Conservation (phyloP, 1,140 invertebrate genomes). For the Zaprionus lachaisei region DNA sequence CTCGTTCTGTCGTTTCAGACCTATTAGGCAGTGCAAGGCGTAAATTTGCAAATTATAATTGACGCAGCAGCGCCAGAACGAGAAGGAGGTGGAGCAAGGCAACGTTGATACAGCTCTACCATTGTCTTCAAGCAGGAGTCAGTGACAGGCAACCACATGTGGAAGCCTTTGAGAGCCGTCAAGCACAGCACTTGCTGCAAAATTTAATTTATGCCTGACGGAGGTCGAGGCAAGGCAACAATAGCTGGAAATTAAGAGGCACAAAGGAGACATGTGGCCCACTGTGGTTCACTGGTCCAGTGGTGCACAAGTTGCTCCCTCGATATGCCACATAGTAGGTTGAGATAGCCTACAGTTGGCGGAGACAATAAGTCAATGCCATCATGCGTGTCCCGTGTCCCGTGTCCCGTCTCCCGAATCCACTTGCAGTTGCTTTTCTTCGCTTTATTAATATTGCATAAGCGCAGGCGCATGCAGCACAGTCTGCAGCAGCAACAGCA, state of each 20-base stretch:
- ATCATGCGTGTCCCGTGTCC: conserved; percentile 52
- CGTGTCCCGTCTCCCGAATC: neutral
- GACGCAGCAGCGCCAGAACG: conserved; percentile 27
- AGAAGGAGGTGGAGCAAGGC: neutral
- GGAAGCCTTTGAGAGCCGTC: conserved; percentile 53
- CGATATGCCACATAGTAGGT: conserved; percentile 20
- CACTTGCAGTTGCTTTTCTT: conserved; percentile 46
- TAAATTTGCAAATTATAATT: conserved; percentile 63
- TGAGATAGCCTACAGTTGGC: conserved; percentile 15
- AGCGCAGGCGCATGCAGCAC: conserved; percentile 57
- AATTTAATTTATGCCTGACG: conserved; percentile 76
- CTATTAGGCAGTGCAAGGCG: conserved; percentile 13
- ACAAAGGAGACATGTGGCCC: conserved; percentile 65
- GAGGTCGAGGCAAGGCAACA: conserved; percentile 36
- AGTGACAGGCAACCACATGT: conserved; percentile 5
- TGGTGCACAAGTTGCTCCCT: conserved; percentile 10
- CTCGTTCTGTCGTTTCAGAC: conserved; percentile 6
- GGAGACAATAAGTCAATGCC: conserved; percentile 70
- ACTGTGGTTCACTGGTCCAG: neutral
- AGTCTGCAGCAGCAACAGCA: neutral
- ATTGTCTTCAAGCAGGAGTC: conserved; percentile 12
- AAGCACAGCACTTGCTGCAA: conserved; percentile 72
- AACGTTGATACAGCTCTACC: conserved; percentile 9
- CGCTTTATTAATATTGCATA: conserved; percentile 80
- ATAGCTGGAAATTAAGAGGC: conserved; percentile 79